These are phyloP conservation scores for Nycticryphes semicollaris DNA, from an alignment of 2,113 vertebrate species.

Conservation along the genomic window DNA sequence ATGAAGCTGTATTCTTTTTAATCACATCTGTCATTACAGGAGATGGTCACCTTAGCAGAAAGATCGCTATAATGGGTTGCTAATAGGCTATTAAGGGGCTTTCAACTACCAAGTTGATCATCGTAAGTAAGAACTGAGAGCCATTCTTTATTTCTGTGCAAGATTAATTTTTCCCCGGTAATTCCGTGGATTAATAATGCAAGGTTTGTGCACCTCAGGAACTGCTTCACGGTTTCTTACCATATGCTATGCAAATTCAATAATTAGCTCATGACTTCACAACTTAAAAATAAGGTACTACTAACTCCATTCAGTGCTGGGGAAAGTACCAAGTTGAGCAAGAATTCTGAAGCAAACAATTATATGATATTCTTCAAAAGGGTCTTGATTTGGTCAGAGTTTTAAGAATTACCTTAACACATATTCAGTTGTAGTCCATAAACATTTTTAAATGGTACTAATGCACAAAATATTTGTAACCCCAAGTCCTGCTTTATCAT, in stretches of 20 bases:
- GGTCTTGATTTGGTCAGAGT: neutral
- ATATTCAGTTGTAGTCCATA: neutral
- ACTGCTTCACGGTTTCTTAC: slow-evolving; percentile 13
- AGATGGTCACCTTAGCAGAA: slow-evolving; percentile 35
- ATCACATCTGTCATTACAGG: neutral
- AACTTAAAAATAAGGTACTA: slow-evolving; percentile 8
- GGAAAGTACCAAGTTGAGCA: neutral
- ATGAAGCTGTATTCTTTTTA: neutral
- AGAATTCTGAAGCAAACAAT: neutral
- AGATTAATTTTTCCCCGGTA: slow-evolving; percentile 48
- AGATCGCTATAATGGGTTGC: neutral
- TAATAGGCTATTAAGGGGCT: slow-evolving; percentile 38
- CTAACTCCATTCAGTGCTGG: neutral
- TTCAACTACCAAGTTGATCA: slow-evolving; percentile 20
- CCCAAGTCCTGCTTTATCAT: neutral
- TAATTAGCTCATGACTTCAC: slow-evolving; percentile 30
- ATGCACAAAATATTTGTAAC: neutral
- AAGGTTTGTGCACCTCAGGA: slow-evolving; percentile 57
- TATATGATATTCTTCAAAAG: neutral
- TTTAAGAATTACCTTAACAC: neutral
- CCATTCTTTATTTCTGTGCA: slow-evolving; percentile 18
- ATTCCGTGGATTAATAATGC: slow-evolving; percentile 36
- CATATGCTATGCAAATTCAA: slow-evolving; percentile 47
- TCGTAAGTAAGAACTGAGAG: slow-evolving; percentile 14
- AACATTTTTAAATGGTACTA: neutral